phyloP scores from a whole-genome alignment of 2,888 invertebrate genomes.

The Cataglyphis altisquamis region DNA sequence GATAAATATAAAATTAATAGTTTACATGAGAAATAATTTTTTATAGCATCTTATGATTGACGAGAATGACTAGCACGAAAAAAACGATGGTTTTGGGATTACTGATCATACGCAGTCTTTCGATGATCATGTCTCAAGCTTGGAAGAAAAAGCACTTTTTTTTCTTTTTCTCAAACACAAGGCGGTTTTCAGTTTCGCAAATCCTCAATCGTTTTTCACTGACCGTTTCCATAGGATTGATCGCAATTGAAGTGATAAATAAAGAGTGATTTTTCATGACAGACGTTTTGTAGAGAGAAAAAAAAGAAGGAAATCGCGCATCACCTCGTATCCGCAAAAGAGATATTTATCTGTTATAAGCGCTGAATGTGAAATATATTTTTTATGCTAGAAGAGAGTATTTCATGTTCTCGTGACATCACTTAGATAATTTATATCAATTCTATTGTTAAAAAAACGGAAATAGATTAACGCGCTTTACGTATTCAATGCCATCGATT shows the following conservation, averaged over 20 bases:
- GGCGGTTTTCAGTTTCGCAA: slow-evolving; percentile 43
- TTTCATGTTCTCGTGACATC: not conserved
- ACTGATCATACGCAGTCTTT: slow-evolving; percentile 49
- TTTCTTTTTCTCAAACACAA: slow-evolving; percentile 7
- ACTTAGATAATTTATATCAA: not conserved
- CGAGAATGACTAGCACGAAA: slow-evolving; percentile 36
- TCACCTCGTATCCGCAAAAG: not conserved
- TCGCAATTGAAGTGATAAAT: slow-evolving; percentile 35
- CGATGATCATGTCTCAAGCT: slow-evolving; percentile 47
- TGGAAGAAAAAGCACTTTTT: slow-evolving; percentile 44
- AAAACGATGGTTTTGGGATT: slow-evolving; percentile 52
- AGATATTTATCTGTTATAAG: slow-evolving; percentile 9
- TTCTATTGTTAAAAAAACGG: not conserved
- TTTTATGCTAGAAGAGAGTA: slow-evolving; percentile 1
- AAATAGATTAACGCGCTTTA: not conserved
- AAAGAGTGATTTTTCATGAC: slow-evolving; percentile 28
- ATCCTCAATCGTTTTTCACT: slow-evolving; percentile 57
- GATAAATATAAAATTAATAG: not conserved
- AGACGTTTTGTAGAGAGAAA: not conserved
- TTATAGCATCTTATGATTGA: not conserved
- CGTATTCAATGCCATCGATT: not conserved
- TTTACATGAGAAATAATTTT: slow-evolving; percentile 1
- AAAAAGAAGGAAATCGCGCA: slow-evolving; percentile 14
- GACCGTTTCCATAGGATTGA: slow-evolving; percentile 33
- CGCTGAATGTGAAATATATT: slow-evolving; percentile 12